Conservation (phyloP, 2,797 vertebrate species). For the Smutsia gigantea region DNA sequence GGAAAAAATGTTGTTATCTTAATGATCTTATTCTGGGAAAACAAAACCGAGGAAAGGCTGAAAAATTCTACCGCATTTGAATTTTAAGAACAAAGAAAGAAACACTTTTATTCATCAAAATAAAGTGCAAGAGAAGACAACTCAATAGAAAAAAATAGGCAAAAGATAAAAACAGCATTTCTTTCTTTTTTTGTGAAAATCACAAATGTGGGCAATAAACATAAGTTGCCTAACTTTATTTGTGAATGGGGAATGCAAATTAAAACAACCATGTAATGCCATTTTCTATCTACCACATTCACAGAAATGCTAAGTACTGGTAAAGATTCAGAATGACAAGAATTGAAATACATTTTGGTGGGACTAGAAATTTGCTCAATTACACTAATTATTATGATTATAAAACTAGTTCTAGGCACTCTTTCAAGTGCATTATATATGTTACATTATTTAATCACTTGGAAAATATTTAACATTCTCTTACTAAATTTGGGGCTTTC, state of each 20-base stretch:
- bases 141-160: not conserved
- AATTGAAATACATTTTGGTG: not conserved
- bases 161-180: not conserved
- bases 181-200: not conserved
- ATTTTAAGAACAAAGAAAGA: no score
- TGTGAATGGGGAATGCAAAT: not conserved
- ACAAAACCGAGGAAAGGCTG: not conserved
- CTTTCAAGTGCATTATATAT: not conserved
- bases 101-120: not conserved
- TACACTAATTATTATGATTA: not conserved
- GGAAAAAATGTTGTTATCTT: not conserved
- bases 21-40: not conserved
- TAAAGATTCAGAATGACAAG: not conserved
- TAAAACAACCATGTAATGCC: not conserved
- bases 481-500: not conserved
- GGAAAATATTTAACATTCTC: not conserved
- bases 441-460: not conserved
- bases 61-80: not conserved
- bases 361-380: not conserved
- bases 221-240: not conserved
- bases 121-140: not conserved
- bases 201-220: not conserved
- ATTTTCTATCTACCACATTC: not conserved
- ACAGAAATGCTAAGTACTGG: not conserved
- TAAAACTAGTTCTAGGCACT: not conserved